Conservation (phyloP, 2,888 invertebrate species). For the Chrysolina americana region DNA sequence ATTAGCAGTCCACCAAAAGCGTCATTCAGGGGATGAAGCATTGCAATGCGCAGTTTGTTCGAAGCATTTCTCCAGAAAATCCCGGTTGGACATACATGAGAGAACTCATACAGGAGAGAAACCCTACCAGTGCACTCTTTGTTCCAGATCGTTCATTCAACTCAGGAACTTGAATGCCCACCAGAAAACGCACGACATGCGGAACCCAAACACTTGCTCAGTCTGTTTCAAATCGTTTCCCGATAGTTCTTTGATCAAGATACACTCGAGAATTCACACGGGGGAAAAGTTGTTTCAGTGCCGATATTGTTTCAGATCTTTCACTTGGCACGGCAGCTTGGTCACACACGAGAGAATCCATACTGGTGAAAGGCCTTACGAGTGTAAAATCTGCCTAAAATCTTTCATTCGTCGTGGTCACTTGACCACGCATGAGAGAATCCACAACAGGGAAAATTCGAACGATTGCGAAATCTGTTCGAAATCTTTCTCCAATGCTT, state of each 20-base stretch:
- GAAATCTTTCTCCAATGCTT: background rate
- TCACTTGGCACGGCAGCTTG: background rate
- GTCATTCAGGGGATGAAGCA: background rate
- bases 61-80: background rate
- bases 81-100: background rate
- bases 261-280: background rate
- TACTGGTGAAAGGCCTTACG: background rate
- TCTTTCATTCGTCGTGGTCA: background rate
- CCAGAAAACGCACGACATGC: background rate
- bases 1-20: background rate
- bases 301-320: background rate
- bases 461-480: background rate
- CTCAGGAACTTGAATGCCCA: background rate
- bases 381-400: background rate
- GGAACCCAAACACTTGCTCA: background rate
- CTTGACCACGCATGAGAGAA: background rate
- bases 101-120: background rate
- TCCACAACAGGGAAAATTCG: background rate
- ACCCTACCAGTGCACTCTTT: background rate
- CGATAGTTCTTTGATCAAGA: background rate
- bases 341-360: background rate
- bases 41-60: background rate
- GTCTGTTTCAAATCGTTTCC: background rate
- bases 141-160: background rate
- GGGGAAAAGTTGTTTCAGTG: background rate